phyloP scores from a whole-genome alignment of 1,140 invertebrate species.

The Tetraneura akinire region DNA sequence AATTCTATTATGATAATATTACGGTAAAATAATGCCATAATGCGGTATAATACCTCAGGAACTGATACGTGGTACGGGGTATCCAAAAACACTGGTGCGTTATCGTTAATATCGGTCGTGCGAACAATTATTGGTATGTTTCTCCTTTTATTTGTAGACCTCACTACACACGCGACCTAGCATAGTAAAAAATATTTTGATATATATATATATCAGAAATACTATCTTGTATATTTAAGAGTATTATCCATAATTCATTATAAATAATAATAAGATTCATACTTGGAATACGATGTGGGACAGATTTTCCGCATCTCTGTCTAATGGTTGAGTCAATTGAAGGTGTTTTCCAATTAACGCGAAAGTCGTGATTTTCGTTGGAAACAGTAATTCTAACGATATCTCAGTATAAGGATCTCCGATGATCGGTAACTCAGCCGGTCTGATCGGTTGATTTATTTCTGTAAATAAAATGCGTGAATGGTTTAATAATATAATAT shows the following conservation, averaged over 20 bases:
- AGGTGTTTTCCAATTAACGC: conserved; percentile 79
- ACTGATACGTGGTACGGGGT: conserved; percentile 80
- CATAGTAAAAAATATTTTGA: not conserved
- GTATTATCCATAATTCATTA: too few species aligned
- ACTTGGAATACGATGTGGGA: conserved; percentile 88
- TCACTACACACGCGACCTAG: conserved; percentile 77
- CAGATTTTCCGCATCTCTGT: conserved; percentile 81
- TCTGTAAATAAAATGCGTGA: conserved; percentile 62
- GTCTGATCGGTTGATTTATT: conserved; percentile 77
- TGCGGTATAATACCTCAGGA: conserved; percentile 73
- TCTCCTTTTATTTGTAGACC: conserved; percentile 70
- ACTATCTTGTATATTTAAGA: too few species aligned
- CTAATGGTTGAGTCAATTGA: conserved; percentile 75
- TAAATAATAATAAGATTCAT: conserved; percentile 53
- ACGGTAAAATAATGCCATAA: too few species aligned
- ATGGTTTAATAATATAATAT: too few species aligned
- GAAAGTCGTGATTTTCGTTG: conserved; percentile 76
- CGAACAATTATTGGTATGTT: conserved; percentile 85
- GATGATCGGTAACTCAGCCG: conserved; percentile 76
- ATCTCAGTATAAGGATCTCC: conserved; percentile 81
- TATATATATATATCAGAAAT: too few species aligned
- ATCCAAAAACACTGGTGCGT: conserved; percentile 77
- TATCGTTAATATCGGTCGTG: conserved; percentile 89
- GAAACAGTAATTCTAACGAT: conserved; percentile 73
- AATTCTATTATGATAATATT: too few species aligned